Percentiles rank a stretch among this genome's conserved stretches.
Conservation (phyloP, 2,888 invertebrate species). For the Sialis fuliginosa region DNA sequence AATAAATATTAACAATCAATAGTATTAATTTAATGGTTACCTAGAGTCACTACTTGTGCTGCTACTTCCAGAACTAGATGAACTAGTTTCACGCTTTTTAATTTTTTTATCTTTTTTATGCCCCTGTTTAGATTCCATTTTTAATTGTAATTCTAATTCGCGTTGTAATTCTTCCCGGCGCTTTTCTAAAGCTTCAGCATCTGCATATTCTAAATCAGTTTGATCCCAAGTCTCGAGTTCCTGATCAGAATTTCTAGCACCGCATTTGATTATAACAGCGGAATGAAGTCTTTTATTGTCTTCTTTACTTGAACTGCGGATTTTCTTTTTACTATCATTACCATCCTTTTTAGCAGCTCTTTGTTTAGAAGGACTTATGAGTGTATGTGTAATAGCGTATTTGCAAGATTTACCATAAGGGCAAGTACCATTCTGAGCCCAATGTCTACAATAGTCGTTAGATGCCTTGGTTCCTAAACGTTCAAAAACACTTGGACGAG, state of each 20-base stretch:
- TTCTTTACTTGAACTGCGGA: constrained; percentile 28
- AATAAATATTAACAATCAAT: no score
- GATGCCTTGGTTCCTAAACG: constrained; percentile 60
- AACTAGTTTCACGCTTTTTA: constrained; percentile 46
- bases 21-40: neutral
- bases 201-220: constrained; percentile 62
- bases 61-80: constrained; percentile 47
- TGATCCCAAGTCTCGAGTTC: constrained; percentile 64
- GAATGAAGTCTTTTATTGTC: constrained; percentile 48
- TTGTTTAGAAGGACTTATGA: constrained; percentile 60
- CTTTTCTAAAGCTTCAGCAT: constrained; percentile 62
- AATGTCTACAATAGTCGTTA: constrained; percentile 56
- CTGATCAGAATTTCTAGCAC: constrained; percentile 36
- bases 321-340: constrained; percentile 17
- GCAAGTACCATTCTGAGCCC: constrained; percentile 60
- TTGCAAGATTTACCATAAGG: constrained; percentile 64
- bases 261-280: constrained; percentile 38
- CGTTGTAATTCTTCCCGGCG: constrained; percentile 55
- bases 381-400: constrained; percentile 53
- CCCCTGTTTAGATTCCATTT: constrained; percentile 52
- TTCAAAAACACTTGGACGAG: constrained; percentile 67
- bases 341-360: constrained; percentile 48
- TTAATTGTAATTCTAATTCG: constrained; percentile 60
- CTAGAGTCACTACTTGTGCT: constrained; percentile 43
- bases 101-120: constrained; percentile 47